A percentile compares a stretch with the other conserved stretches of the same genome.
Conservation (phyloP, 2,888 invertebrate species). For the Calliopum simillimum region DNA sequence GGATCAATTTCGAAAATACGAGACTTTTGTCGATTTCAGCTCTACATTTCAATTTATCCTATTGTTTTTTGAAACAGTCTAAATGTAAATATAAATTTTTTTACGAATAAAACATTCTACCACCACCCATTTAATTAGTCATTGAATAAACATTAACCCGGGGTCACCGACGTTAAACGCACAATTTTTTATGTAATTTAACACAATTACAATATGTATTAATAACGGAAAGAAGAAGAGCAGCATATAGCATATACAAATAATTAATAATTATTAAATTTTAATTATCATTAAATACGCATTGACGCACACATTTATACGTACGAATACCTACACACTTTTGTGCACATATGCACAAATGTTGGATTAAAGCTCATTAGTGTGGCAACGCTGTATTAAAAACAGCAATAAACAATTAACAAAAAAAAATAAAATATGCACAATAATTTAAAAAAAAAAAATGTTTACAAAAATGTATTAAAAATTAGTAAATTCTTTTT, state of each 20-base stretch:
- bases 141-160: conserved; percentile 50
- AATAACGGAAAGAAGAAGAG: conserved; percentile 20
- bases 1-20: too few species aligned
- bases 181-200: conserved; percentile 1
- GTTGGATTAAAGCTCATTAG: conserved; percentile 29
- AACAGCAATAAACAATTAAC: neutral
- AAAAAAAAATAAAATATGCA: neutral
- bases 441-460: neutral
- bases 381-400: conserved; percentile 4
- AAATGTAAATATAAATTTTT: conserved; percentile 18
- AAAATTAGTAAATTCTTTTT: neutral
- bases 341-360: neutral
- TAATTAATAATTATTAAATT: conserved; percentile 43
- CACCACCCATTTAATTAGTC: conserved; percentile 57
- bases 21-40: too few species aligned
- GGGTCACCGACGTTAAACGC: neutral
- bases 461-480: neutral
- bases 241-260: conserved; percentile 9
- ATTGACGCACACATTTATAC: conserved; percentile 31
- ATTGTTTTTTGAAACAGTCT: too few species aligned
- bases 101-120: conserved; percentile 53
- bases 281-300: conserved; percentile 48
- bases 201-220: neutral
- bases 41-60: too few species aligned
- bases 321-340: neutral